phyloP scores from a whole-genome alignment of 2,113 vertebrate genomes.

The Lota lota region DNA sequence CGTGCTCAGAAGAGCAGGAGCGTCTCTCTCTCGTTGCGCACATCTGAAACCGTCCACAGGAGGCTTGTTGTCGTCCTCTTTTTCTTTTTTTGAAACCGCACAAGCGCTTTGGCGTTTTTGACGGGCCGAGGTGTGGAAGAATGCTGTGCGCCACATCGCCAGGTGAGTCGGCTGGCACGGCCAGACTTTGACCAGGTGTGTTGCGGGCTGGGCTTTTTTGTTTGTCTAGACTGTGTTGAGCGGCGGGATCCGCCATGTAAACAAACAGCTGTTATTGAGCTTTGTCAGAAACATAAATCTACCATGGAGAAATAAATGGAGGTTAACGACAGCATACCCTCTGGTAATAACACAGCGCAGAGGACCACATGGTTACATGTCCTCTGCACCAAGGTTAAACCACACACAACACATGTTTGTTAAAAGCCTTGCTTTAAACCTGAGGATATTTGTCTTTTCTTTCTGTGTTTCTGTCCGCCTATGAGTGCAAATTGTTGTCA shows the following conservation, averaged over 20 bases:
- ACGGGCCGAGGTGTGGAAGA: slow-evolving; percentile 63
- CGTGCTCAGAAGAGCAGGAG: slow-evolving; percentile 60
- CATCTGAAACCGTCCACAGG: slow-evolving; percentile 41
- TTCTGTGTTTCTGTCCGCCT: not conserved
- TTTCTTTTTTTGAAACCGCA: slow-evolving; percentile 28
- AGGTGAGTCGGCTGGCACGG: slow-evolving; percentile 67
- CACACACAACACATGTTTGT: too few species aligned
- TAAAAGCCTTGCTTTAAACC: too few species aligned
- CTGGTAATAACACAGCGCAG: too few species aligned
- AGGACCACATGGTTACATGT: too few species aligned
- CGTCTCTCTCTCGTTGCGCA: slow-evolving; percentile 54
- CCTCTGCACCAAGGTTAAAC: too few species aligned
- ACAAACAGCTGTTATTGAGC: slow-evolving; percentile 41
- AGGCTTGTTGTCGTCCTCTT: too few species aligned
- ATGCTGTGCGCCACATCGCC: slow-evolving; percentile 74
- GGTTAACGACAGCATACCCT: too few species aligned
- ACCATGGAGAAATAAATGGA: too few species aligned
- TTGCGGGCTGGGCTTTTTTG: slow-evolving; percentile 6
- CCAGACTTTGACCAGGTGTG: slow-evolving; percentile 51
- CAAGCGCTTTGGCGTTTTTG: slow-evolving; percentile 38
- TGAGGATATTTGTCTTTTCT: not conserved
- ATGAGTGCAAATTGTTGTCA: too few species aligned
- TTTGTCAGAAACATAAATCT: not conserved
- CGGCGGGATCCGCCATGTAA: slow-evolving; percentile 19
- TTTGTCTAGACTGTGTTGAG: slow-evolving; percentile 38